Percentiles rank a stretch among this genome's conserved stretches.
Evolutionary conservation across 2,888 invertebrate species (phyloP).

Genomic region (Pelosia muscerda): DNA sequence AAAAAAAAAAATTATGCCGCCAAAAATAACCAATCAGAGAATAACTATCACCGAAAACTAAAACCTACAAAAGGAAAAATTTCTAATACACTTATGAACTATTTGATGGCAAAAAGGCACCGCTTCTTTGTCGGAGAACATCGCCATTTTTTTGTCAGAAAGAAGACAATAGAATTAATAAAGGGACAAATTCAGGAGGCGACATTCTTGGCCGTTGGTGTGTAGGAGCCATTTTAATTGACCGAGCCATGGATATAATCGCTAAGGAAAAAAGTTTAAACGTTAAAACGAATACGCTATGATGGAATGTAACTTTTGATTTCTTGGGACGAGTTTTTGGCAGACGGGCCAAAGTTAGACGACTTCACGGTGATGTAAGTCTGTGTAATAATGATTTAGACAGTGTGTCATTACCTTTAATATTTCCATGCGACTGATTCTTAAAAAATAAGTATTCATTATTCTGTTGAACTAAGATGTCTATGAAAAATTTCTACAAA

Average conservation of each 20-base stretch:
- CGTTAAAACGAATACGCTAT: slow-evolving; percentile 67
- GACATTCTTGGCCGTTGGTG: slow-evolving; percentile 77
- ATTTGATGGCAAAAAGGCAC: slow-evolving; percentile 71
- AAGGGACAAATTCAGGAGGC: slow-evolving; percentile 77
- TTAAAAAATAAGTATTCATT: background rate
- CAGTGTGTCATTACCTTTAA: slow-evolving; percentile 15
- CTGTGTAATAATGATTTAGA: slow-evolving; percentile 12
- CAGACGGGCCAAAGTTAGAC: slow-evolving; percentile 48
- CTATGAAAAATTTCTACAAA: too few relatives aligned
- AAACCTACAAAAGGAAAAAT: slow-evolving; percentile 68
- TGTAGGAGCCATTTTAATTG: slow-evolving; percentile 85
- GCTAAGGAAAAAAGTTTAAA: slow-evolving; percentile 60
- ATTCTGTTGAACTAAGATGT: background rate
- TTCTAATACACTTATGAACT: slow-evolving; percentile 81
- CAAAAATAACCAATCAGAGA: slow-evolving; percentile 48
- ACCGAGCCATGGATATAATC: slow-evolving; percentile 71
- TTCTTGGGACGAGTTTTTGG: slow-evolving; percentile 65
- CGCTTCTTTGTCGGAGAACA: slow-evolving; percentile 79
- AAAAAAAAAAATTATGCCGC: slow-evolving; percentile 26
- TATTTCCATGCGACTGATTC: background rate
- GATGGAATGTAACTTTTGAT: slow-evolving; percentile 74
- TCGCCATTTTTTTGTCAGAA: slow-evolving; percentile 66
- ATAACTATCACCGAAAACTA: slow-evolving; percentile 65
- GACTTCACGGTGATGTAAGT: slow-evolving; percentile 20
- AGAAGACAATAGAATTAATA: slow-evolving; percentile 74